Conservation (phyloP, 2,888 invertebrate species). For the Spodoptera picta region DNA sequence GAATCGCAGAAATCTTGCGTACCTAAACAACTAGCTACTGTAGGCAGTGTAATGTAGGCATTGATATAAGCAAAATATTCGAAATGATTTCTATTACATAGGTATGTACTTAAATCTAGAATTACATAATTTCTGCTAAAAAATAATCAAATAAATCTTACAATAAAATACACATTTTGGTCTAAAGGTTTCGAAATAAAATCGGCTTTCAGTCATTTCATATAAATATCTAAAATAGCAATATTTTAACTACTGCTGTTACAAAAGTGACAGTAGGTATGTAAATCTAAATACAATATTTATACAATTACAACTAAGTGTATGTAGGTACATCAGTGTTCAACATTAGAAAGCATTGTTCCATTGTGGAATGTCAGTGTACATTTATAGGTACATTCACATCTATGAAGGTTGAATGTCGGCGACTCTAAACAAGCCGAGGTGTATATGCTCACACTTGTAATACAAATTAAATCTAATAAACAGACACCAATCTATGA, state of each 20-base stretch:
- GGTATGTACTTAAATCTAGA: too few relatives aligned
- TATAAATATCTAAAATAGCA: too few relatives aligned
- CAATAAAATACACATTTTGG: slow-evolving; percentile 3
- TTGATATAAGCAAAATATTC: slow-evolving; percentile 30
- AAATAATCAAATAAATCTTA: slow-evolving; percentile 32
- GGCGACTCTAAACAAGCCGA: slow-evolving; percentile 13
- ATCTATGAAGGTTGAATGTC: slow-evolving; percentile 11
- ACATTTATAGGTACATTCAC: slow-evolving; percentile 5
- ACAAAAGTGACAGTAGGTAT: slow-evolving; percentile 6
- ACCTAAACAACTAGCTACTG: slow-evolving; percentile 26
- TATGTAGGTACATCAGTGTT: slow-evolving; percentile 10
- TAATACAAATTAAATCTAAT: slow-evolving; percentile 28
- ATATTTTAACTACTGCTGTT: slow-evolving; percentile 15
- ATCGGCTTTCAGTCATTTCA: slow-evolving; percentile 41
- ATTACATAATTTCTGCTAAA: too few relatives aligned
- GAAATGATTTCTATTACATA: slow-evolving; percentile 14
- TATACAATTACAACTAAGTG: slow-evolving; percentile 28
- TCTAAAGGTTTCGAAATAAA: slow-evolving; percentile 24
- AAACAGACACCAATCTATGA: slow-evolving; percentile 43
- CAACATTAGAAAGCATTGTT: slow-evolving; percentile 21
- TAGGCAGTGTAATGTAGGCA: too few relatives aligned
- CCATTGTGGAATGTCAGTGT: slow-evolving; percentile 37
- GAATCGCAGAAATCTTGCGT: slow-evolving; percentile 29
- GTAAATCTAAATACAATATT: slow-evolving; percentile 25
- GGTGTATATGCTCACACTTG: slow-evolving; percentile 6